Evolutionary conservation across 2,888 invertebrate genomes (phyloP).

Genomic region (Leptinotarsa peninsularis): DNA sequence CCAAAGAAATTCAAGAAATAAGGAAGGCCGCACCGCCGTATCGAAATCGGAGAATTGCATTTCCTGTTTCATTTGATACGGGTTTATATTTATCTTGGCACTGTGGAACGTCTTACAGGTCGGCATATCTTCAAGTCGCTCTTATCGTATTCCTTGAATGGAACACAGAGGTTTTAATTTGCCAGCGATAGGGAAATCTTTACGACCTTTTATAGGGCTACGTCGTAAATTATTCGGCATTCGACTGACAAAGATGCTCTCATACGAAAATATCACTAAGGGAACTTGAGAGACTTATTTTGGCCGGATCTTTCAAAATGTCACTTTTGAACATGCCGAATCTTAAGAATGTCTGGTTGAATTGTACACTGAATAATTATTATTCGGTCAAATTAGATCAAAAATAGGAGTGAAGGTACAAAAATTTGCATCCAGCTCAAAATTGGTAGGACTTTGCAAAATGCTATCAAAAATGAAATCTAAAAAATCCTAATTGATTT

Average conservation of each 20-base stretch:
- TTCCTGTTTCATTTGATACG: constrained; percentile 3
- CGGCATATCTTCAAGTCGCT: neutral
- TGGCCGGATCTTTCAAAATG: neutral
- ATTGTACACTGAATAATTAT: too few species aligned
- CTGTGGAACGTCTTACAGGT: neutral
- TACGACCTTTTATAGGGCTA: neutral
- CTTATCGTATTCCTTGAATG: neutral
- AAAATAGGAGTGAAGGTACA: too few species aligned
- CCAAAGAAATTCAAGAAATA: neutral
- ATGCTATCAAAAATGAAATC: too few species aligned
- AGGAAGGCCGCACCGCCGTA: neutral
- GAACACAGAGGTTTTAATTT: constrained; percentile 5
- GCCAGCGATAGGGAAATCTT: neutral
- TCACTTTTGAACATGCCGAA: neutral
- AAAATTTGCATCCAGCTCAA: too few species aligned
- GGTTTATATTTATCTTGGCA: constrained; percentile 1
- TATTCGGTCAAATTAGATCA: too few species aligned
- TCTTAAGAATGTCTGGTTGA: neutral
- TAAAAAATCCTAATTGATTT: too few species aligned
- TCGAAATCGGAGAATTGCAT: constrained; percentile 1
- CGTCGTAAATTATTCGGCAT: constrained; percentile 8
- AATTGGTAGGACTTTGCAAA: too few species aligned
- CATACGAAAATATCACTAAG: neutral
- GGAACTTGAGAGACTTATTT: neutral
- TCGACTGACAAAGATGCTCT: neutral